Conservation (phyloP, 2,888 invertebrate species). For the Cyclophora albipunctata region DNA sequence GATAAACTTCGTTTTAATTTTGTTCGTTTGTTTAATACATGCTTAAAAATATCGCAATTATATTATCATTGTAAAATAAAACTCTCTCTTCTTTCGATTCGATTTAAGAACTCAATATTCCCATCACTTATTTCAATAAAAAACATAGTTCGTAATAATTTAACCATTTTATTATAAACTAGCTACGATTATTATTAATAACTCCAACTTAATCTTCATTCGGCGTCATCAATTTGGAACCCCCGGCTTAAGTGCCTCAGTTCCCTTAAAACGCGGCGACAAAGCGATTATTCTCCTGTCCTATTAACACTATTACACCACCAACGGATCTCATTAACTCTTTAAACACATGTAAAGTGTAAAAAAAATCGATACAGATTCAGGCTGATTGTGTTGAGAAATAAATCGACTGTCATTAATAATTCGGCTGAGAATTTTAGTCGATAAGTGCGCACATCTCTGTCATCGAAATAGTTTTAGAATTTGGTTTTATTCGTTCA, state of each 20-base stretch:
- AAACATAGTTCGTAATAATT: too few relatives aligned
- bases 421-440: conserved; percentile 20
- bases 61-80: too few relatives aligned
- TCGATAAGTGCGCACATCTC: conserved; percentile 9
- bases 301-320: conserved; percentile 41
- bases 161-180: too few relatives aligned
- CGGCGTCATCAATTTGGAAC: too few relatives aligned
- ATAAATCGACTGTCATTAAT: neutral
- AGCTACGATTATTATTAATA: too few relatives aligned
- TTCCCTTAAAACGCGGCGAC: conserved; percentile 20
- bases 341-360: conserved; percentile 48
- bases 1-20: too few relatives aligned
- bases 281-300: conserved; percentile 48
- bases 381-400: neutral
- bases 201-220: too few relatives aligned
- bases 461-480: conserved; percentile 8
- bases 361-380: conserved; percentile 20
- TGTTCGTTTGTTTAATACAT: too few relatives aligned
- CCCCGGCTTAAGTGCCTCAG: neutral
- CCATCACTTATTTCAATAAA: too few relatives aligned
- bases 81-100: too few relatives aligned
- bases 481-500: neutral
- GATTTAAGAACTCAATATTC: too few relatives aligned
- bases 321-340: conserved; percentile 47
- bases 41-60: too few relatives aligned